Conservation (phyloP, 2,113 vertebrate species). For the Geothlypis trichas region DNA sequence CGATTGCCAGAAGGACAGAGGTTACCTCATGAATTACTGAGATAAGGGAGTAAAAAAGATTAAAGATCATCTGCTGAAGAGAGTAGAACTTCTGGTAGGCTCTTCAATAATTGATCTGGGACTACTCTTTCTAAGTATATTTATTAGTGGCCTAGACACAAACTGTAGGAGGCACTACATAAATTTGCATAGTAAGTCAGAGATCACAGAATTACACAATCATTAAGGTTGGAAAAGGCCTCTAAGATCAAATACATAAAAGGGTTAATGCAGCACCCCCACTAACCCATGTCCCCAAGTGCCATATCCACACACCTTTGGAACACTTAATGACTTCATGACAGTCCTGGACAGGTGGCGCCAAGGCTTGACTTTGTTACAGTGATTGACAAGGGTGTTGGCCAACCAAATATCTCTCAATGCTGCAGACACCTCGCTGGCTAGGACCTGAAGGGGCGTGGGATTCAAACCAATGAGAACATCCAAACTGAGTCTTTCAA, state of each 20-base stretch:
- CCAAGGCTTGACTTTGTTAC: not conserved
- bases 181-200: not conserved
- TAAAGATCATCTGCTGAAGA: not conserved
- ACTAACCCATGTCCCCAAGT: not conserved
- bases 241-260: not conserved
- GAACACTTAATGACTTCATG: not conserved
- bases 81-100: not conserved
- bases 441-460: not conserved
- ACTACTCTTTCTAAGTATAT: not conserved
- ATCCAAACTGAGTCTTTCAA: not conserved
- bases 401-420: not conserved
- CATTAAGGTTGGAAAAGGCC: not conserved
- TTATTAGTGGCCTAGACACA: not conserved
- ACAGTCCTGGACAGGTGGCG: not conserved
- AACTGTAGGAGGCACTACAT: not conserved
- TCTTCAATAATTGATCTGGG: not conserved
- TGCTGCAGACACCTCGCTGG: not conserved
- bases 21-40: not conserved
- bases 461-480: not conserved
- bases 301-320: not conserved
- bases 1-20: not conserved
- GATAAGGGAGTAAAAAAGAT: not conserved
- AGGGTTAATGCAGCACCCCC: not conserved
- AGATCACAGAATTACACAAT: not conserved
- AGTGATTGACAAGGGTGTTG: not conserved